Evolutionary conservation across 2,888 invertebrate genomes (phyloP).

Genomic region (Platypus cylindrus): DNA sequence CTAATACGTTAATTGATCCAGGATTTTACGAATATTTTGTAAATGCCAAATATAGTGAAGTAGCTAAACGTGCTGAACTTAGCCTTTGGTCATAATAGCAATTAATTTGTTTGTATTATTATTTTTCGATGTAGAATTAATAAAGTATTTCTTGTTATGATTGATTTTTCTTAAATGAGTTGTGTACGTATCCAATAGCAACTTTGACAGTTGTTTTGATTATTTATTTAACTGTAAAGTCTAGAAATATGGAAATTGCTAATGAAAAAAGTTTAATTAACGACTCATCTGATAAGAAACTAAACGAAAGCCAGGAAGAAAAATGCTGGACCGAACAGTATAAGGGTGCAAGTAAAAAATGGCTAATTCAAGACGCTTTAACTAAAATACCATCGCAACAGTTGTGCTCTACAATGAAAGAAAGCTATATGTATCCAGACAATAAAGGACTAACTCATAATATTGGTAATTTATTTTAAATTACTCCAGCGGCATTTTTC

Average conservation of each 20-base stretch:
- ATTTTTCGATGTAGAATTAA: no score
- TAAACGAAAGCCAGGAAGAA: conserved; percentile 17
- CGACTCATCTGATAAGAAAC: conserved; percentile 1
- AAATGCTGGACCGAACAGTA: conserved; percentile 26
- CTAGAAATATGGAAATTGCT: no score
- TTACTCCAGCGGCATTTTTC: no score
- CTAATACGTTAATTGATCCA: conserved; percentile 52
- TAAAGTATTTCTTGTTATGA: no score
- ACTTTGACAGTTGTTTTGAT: no score
- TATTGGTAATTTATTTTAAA: conserved; percentile 13
- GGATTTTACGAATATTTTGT: conserved; percentile 58
- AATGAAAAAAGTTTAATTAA: no score
- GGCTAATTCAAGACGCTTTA: conserved; percentile 27
- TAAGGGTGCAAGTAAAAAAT: conserved; percentile 28
- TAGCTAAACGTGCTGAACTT: conserved; percentile 41
- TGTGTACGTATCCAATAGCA: no score
- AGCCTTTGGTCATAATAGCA: conserved; percentile 38
- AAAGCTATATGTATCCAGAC: conserved; percentile 21
- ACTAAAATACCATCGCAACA: conserved; percentile 14
- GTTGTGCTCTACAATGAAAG: conserved; percentile 27
- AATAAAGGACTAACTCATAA: conserved; percentile 14
- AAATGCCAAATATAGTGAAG: conserved; percentile 44
- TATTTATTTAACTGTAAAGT: no score
- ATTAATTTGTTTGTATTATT: no score
- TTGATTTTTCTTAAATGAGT: no score